Evolutionary conservation across 2,888 invertebrate genomes (phyloP), one percentile per base, ranked within the genome.

Genomic region (Matsumyia berberina): DNA sequence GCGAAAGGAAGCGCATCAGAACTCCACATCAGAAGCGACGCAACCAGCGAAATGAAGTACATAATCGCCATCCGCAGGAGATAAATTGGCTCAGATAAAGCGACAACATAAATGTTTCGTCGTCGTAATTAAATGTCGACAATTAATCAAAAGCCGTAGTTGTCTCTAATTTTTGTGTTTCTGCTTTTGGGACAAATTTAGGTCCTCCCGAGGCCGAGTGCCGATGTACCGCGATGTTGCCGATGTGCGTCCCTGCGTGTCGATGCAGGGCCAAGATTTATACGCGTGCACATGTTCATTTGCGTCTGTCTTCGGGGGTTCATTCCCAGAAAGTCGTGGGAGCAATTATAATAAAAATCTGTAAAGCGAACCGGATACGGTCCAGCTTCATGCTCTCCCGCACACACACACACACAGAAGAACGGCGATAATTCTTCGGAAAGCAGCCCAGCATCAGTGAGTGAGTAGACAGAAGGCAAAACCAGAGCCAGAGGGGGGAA

Each of bases 121-220:
- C 88, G 87, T 87, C 90, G 91, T 91, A 91, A 91, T 91, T 91
- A 91, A 91, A 91, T 90, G 91, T 89, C 91, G 90, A 89, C 91
- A 91, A 91, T 91, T 91, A 91, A 91, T 91, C 91, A 91, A 91
- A 91, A 89, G 90, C 76, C 55, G 85, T 85, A 74, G 80, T 85
- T 76, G 85, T 80, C 70, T 80, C 85, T 85, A 85, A 85, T 85
- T 85, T 85, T 85, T 60, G 83, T 79, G 79, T 79, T 74, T 82
- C 35, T 44, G 4, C 24, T 42, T 72, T 73, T 44, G 58, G 73
- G 76, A 79, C 85, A 85, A 83, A 83, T 83, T 83, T 57, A 79
- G 83, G 83, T 79, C 79, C 77, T 57, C 44, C 17, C 53, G 51
- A 53, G 24, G 37, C n/a, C 24, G 35, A 24, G 1, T 24, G 24